phyloP scores from a whole-genome alignment of 2,113 vertebrate species.

The Calonectris borealis region DNA sequence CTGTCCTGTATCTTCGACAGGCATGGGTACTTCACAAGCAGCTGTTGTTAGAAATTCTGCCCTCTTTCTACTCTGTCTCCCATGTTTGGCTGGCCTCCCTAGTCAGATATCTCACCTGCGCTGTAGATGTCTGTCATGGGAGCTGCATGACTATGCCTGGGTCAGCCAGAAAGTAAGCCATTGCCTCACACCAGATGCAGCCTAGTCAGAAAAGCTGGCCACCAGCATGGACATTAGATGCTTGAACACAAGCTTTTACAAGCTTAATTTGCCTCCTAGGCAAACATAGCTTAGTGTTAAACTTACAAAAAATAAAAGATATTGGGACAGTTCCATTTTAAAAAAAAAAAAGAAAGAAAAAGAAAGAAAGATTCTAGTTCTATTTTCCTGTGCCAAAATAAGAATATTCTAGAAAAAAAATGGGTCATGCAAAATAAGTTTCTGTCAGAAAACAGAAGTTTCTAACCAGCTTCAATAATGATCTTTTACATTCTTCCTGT shows the following conservation, averaged over 20 bases:
- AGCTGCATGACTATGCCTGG: not conserved
- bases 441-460: not conserved
- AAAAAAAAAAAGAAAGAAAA: not conserved
- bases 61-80: not conserved
- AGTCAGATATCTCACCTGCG: not conserved
- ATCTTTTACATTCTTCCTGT: not conserved
- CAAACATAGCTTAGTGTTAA: not conserved
- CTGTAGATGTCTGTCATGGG: not conserved
- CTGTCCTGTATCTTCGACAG: not conserved
- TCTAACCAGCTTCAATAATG: not conserved
- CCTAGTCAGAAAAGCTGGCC: not conserved
- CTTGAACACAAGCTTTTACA: not conserved
- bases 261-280: not conserved
- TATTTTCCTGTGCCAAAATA: not conserved
- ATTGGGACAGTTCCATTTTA: not conserved
- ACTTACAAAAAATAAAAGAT: not conserved
- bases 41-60: not conserved
- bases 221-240: not conserved
- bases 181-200: not conserved
- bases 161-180: not conserved
- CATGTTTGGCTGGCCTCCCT: not conserved
- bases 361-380: not conserved
- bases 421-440: not conserved
- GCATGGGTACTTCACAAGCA: not conserved
- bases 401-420: not conserved